A percentile compares a stretch with the other conserved stretches of the same genome.
Evolutionary conservation across 2,113 vertebrate species (phyloP).

Genomic region (Rhabdomys dilectus): DNA sequence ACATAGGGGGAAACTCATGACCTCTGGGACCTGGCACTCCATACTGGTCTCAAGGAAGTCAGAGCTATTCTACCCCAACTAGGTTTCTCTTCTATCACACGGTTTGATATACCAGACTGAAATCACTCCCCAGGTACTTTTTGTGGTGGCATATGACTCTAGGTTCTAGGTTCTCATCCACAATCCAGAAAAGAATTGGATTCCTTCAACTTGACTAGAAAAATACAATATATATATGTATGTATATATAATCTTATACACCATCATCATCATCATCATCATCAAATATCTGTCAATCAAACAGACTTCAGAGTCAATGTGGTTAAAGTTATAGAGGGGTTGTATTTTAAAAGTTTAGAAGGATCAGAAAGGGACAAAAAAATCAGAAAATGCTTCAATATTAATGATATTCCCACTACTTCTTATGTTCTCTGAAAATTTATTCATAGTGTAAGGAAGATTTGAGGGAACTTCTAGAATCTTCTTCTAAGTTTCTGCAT

Average conservation of each 20-base stretch:
- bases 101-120: background rate
- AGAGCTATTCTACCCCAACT: background rate
- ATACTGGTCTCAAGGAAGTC: background rate
- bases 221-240: background rate
- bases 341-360: background rate
- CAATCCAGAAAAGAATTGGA: background rate
- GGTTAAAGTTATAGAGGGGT: background rate
- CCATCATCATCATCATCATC: background rate
- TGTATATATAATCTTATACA: background rate
- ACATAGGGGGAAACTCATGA: background rate
- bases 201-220: background rate
- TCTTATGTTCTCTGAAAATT: background rate
- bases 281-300: background rate
- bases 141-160: background rate
- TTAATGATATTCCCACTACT: background rate
- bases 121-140: background rate
- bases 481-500: slow-evolving; percentile 1
- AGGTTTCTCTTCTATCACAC: background rate
- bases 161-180: background rate
- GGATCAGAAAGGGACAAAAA: background rate
- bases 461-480: background rate
- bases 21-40: background rate
- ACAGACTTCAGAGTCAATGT: background rate
- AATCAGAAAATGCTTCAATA: background rate
- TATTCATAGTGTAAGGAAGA: background rate